phyloP scores from a whole-genome alignment of 1,140 invertebrate species.

The Littorina saxatilis region DNA sequence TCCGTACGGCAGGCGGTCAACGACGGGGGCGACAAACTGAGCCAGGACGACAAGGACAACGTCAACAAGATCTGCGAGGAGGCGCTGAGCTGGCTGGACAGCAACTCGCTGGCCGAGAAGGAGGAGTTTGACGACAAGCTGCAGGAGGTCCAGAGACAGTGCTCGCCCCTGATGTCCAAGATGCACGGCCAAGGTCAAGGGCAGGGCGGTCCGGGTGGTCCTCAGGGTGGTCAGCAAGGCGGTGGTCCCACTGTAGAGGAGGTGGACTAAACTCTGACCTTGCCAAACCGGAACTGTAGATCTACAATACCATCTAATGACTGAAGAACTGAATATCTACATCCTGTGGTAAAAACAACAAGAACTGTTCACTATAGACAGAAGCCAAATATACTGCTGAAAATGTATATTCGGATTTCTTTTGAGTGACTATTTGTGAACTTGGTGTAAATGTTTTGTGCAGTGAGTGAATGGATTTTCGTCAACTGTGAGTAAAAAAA shows the following conservation, averaged over 20 bases:
- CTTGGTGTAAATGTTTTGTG: neutral
- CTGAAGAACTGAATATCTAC: neutral
- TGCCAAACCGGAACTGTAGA: neutral
- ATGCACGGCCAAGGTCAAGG: conserved; percentile 70
- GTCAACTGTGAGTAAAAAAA: no score
- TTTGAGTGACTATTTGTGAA: neutral
- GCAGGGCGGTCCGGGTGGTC: neutral
- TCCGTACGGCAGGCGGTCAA: conserved; percentile 91
- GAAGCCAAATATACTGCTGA: no score
- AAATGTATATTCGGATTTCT: no score
- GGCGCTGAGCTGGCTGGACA: conserved; percentile 94
- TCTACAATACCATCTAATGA: neutral
- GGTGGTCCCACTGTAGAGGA: conserved; percentile 67
- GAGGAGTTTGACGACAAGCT: conserved; percentile 71
- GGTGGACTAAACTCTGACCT: conserved; percentile 20
- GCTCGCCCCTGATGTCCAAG: conserved; percentile 76
- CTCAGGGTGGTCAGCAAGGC: neutral
- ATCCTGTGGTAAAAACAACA: no score
- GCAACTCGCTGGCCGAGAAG: conserved; percentile 82
- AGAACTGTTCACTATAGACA: no score
- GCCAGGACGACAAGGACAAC: conserved; percentile 92
- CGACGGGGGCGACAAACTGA: conserved; percentile 82
- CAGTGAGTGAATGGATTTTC: no score
- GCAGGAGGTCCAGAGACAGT: conserved; percentile 72
- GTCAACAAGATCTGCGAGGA: conserved; percentile 94